Percentiles rank a stretch among this genome's conserved stretches.
Evolutionary conservation across 2,888 invertebrate species (phyloP).

Genomic region (Epinotia demarniana): DNA sequence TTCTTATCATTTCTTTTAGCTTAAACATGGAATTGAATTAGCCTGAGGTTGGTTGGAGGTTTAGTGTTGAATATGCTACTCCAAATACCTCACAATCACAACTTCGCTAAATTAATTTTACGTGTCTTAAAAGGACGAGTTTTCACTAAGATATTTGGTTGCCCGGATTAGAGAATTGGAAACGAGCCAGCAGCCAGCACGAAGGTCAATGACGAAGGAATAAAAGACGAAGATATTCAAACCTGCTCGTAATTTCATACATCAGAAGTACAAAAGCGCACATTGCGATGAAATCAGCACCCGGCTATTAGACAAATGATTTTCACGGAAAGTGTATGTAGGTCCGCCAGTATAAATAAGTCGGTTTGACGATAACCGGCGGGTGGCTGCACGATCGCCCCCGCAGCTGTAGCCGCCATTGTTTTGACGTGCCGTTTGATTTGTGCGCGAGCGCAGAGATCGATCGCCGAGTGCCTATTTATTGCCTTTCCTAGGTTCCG

Average conservation of each 20-base stretch:
- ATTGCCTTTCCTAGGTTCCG: slow-evolving; percentile 70
- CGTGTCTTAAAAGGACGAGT: no score
- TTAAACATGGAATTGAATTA: no score
- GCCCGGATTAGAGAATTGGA: neutral
- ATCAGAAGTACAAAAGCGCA: neutral
- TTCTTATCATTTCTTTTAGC: neutral
- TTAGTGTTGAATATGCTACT: no score
- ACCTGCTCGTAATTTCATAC: neutral
- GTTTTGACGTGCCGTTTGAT: slow-evolving; percentile 78
- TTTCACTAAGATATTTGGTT: neutral
- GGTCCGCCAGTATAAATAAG: slow-evolving; percentile 56
- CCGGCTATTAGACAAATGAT: slow-evolving; percentile 51
- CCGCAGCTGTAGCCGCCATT: slow-evolving; percentile 73
- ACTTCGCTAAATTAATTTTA: no score
- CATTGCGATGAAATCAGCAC: slow-evolving; percentile 44
- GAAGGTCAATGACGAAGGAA: neutral
- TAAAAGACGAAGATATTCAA: neutral
- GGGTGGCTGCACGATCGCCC: slow-evolving; percentile 75
- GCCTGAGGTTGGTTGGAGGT: no score
- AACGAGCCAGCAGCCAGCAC: no score
- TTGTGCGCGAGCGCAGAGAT: slow-evolving; percentile 76
- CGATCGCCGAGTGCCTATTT: slow-evolving; percentile 72
- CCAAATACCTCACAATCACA: no score
- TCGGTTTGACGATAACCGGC: slow-evolving; percentile 66
- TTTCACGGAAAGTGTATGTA: slow-evolving; percentile 54